Percentiles rank a stretch among this genome's conserved stretches.
Evolutionary conservation across 2,113 vertebrate genomes (phyloP).

Genomic region (Scatophagus argus): DNA sequence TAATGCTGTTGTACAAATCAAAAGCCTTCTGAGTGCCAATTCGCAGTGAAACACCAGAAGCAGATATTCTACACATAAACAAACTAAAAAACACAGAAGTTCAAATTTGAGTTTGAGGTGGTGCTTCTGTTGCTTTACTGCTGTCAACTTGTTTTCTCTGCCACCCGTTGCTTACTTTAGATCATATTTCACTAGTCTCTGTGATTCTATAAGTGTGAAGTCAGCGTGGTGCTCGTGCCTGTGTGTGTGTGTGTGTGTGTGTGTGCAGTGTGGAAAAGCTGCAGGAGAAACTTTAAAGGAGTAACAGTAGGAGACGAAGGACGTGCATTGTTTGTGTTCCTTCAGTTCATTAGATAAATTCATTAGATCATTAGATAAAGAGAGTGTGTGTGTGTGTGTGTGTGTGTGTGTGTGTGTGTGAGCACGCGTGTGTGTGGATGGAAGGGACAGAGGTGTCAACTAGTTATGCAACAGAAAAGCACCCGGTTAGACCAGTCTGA

Average conservation of each 20-base stretch:
- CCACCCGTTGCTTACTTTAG: conserved; percentile 38
- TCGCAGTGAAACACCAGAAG: neutral
- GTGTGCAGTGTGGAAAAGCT: neutral
- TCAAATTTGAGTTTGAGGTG: neutral
- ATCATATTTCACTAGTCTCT: neutral
- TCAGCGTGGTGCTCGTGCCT: conserved; percentile 18
- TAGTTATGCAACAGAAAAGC: conserved; percentile 68
- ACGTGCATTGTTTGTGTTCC: conserved; percentile 21
- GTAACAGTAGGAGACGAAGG: neutral
- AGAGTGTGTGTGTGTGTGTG: too few species aligned
- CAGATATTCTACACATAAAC: conserved; percentile 15
- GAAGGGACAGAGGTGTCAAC: conserved; percentile 62
- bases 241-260: neutral
- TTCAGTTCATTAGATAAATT: conserved; percentile 40
- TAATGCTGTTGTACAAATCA: neutral
- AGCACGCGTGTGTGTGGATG: conserved; percentile 34
- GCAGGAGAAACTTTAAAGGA: neutral
- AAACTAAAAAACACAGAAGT: conserved; percentile 2
- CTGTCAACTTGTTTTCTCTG: conserved; percentile 13
- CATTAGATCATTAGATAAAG: too few species aligned
- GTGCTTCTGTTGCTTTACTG: conserved; percentile 14
- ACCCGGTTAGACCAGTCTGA: conserved; percentile 57
- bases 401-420: conserved; percentile 26
- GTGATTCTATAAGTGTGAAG: conserved; percentile 5
- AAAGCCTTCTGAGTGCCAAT: neutral